Evolutionary conservation across 2,113 vertebrate genomes (phyloP).

Genomic region (Stegastes partitus): DNA sequence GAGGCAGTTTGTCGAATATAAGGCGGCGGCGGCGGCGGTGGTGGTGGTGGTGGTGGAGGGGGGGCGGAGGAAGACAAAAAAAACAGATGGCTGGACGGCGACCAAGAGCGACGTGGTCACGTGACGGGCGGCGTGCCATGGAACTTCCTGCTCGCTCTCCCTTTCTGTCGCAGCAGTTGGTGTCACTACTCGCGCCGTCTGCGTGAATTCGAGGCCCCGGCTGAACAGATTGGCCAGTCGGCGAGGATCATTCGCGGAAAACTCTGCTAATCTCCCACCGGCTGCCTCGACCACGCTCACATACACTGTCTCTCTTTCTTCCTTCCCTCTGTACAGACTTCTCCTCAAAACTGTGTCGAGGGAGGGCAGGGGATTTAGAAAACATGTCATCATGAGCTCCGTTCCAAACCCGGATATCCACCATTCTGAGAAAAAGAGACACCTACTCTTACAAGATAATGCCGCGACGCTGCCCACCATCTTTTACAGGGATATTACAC

Average conservation of each 20-base stretch:
- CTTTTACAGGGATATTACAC: constrained; percentile 34
- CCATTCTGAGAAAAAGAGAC: constrained; percentile 35
- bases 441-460: constrained; percentile 60
- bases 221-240: constrained; percentile 84
- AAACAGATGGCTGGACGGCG: constrained; percentile 78
- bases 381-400: constrained; percentile 64
- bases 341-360: constrained; percentile 62
- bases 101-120: constrained; percentile 74
- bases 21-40: constrained; percentile 1
- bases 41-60: constrained; percentile 3
- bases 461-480: constrained; percentile 8
- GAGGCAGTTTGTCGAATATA: neutral
- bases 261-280: constrained; percentile 79
- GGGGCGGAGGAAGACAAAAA: neutral
- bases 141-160: constrained; percentile 81
- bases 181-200: constrained; percentile 81
- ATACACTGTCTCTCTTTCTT: constrained; percentile 58
- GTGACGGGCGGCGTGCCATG: constrained; percentile 75
- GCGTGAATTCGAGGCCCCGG: constrained; percentile 77
- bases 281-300: constrained; percentile 74
- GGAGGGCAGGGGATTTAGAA: constrained; percentile 66
- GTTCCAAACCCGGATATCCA: constrained; percentile 45
- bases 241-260: constrained; percentile 80
- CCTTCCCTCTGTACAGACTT: constrained; percentile 41
- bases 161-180: constrained; percentile 78